Evolutionary conservation across 1,140 invertebrate genomes (phyloP).

Genomic region (Grapholita molesta): DNA sequence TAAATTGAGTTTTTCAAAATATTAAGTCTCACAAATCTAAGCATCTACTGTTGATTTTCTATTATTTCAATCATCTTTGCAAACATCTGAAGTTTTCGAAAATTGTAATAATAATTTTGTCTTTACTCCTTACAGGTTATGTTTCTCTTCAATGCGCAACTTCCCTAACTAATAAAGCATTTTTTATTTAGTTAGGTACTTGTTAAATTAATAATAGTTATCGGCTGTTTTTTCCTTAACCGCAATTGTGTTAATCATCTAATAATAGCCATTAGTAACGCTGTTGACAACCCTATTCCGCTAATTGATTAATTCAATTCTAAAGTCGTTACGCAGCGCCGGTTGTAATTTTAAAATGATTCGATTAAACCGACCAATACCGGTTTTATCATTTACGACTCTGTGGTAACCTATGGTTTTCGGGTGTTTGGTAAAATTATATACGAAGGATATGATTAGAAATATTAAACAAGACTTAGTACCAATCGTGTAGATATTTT

Average conservation of each 20-base stretch:
- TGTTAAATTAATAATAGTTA: background rate
- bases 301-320: conserved; percentile 4
- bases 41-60: no score
- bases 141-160: no score
- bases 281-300: background rate
- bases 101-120: no score
- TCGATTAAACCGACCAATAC: background rate
- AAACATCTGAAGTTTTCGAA: no score
- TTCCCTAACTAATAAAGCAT: no score
- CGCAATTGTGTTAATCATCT: conserved; percentile 5
- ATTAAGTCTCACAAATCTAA: no score
- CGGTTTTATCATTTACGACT: background rate
- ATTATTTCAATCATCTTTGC: no score
- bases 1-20: background rate
- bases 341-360: conserved; percentile 15
- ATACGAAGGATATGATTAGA: no score
- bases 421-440: no score
- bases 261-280: conserved; percentile 3
- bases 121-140: no score
- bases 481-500: no score
- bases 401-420: background rate
- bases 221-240: conserved; percentile 1
- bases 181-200: background rate
- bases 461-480: no score
- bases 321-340: background rate